Conservation (phyloP, 2,888 invertebrate species). For the Seladonia tumulorum region DNA sequence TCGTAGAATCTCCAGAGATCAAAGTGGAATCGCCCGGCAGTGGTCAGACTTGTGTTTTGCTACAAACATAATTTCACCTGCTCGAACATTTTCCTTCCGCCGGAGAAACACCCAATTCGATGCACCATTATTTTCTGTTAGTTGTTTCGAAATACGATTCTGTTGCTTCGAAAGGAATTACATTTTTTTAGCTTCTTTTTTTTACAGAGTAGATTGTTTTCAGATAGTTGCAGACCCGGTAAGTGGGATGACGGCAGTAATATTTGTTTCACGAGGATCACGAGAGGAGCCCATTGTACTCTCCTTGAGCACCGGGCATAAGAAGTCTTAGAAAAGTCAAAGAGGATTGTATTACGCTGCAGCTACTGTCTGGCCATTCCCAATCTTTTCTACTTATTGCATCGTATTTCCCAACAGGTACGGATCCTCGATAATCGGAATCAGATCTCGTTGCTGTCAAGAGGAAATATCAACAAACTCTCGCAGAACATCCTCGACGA, state of each 20-base stretch:
- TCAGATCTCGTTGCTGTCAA: background rate
- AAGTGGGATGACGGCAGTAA: background rate
- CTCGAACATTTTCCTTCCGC: background rate
- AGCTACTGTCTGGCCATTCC: background rate
- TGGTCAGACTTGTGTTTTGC: background rate
- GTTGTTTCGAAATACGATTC: background rate
- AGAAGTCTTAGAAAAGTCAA: background rate
- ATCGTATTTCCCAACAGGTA: background rate
- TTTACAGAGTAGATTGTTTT: background rate
- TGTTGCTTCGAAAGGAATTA: background rate
- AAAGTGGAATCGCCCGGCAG: background rate
- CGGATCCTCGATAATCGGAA: background rate
- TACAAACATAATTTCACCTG: background rate
- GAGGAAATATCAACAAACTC: background rate
- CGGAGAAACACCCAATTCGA: background rate
- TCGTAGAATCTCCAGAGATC: background rate
- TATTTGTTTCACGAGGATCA: background rate
- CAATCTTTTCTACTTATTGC: constrained; percentile 1
- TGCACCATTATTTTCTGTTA: background rate
- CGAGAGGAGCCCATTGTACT: background rate
- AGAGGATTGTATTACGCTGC: background rate
- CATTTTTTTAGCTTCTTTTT: background rate
- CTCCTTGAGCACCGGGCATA: background rate
- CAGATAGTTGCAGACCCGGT: background rate
- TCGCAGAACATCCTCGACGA: background rate